Evolutionary conservation across 2,113 vertebrate genomes (phyloP).

Genomic region (Phyllostomus discolor): DNA sequence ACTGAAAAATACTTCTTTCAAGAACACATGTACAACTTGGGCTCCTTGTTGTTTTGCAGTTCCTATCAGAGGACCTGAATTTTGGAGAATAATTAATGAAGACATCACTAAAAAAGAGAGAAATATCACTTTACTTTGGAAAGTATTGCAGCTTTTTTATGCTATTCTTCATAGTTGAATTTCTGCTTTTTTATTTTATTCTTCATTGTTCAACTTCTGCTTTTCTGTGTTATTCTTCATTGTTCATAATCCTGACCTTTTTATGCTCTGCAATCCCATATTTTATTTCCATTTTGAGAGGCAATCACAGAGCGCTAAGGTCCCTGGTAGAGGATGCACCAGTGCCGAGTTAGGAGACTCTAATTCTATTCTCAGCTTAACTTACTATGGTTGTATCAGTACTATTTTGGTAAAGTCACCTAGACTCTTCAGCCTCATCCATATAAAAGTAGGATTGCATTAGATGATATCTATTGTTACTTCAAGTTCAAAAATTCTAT

Average conservation of each 20-base stretch:
- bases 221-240: background rate
- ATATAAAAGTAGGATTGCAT: background rate
- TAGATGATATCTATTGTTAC: background rate
- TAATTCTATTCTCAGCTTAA: background rate
- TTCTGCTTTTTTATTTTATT: background rate
- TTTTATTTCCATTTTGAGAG: background rate
- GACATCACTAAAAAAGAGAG: slow-evolving; percentile 78
- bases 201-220: background rate
- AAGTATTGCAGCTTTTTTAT: slow-evolving; percentile 81
- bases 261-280: background rate
- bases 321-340: background rate
- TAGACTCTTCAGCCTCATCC: background rate
- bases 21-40: background rate
- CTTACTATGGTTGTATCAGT: background rate
- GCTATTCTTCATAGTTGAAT: slow-evolving; percentile 29
- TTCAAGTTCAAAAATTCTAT: background rate
- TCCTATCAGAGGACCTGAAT: slow-evolving; percentile 90
- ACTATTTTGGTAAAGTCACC: background rate
- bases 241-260: background rate
- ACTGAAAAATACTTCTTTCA: background rate
- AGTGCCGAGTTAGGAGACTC: background rate
- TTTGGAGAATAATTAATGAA: slow-evolving; percentile 88
- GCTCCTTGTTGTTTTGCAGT: slow-evolving; percentile 77
- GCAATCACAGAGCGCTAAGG: background rate
- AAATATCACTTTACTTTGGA: slow-evolving; percentile 89